phyloP scores from a whole-genome alignment of 1,140 invertebrate species.

The Drosophila ananassae region DNA sequence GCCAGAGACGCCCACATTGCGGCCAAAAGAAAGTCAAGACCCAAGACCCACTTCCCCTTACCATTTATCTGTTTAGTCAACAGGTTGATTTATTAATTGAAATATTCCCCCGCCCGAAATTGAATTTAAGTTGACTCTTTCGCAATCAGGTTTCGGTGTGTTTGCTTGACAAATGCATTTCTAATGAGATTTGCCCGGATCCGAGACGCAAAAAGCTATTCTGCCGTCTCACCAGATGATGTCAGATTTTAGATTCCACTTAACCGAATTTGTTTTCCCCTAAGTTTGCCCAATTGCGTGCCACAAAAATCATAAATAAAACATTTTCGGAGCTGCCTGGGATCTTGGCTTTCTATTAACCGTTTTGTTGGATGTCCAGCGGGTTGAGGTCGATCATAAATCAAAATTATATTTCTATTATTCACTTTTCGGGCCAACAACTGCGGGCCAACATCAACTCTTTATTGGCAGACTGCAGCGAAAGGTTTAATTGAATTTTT shows the following conservation, averaged over 20 bases:
- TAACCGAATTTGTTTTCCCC: slow-evolving; percentile 10
- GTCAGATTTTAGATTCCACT: slow-evolving; percentile 54
- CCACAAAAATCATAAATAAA: slow-evolving; percentile 45
- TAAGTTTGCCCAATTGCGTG: slow-evolving; percentile 43
- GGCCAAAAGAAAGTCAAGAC: slow-evolving; percentile 27
- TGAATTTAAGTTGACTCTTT: slow-evolving; percentile 19
- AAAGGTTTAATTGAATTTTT: slow-evolving; percentile 23
- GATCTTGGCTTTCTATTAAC: slow-evolving; percentile 32
- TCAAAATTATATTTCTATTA: slow-evolving; percentile 35
- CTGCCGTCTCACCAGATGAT: slow-evolving; percentile 63
- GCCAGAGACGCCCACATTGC: slow-evolving; percentile 42
- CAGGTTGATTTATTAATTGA: slow-evolving; percentile 68
- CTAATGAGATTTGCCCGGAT: slow-evolving; percentile 57
- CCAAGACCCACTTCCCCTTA: slow-evolving; percentile 23
- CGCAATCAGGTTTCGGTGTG: slow-evolving; percentile 46
- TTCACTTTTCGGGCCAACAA: slow-evolving; percentile 2
- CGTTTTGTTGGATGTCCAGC: slow-evolving; percentile 40
- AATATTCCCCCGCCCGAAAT: slow-evolving; percentile 25
- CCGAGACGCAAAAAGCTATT: slow-evolving; percentile 42
- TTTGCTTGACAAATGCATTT: slow-evolving; percentile 68
- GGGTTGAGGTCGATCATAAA: slow-evolving; percentile 30
- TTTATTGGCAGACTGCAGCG: slow-evolving; percentile 1
- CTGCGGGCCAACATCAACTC: slow-evolving; percentile 1
- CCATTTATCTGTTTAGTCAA: slow-evolving; percentile 22
- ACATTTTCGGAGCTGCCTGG: slow-evolving; percentile 25